These are phyloP conservation scores for Pseudachorutes palmiensis DNA, from an alignment of 1,140 invertebrate genomes.

Conservation along the genomic window DNA sequence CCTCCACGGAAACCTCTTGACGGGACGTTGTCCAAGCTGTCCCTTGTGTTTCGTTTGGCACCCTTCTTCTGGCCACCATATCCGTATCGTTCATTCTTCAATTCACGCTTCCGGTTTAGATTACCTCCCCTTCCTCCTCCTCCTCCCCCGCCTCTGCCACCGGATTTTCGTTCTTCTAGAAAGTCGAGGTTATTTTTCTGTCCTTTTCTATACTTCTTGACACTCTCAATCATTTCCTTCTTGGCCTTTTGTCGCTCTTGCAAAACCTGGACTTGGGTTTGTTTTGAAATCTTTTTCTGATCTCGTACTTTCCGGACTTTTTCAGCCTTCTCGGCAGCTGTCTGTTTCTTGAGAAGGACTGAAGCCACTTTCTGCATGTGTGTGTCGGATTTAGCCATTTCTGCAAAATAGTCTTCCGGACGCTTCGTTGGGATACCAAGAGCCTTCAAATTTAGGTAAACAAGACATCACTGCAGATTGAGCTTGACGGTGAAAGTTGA, in stretches of 20 bases:
- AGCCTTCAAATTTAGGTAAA: slow-evolving; percentile 62
- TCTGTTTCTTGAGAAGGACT: slow-evolving; percentile 68
- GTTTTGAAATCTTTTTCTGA: slow-evolving; percentile 86
- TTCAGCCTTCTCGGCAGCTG: slow-evolving; percentile 71
- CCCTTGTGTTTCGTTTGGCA: slow-evolving; percentile 75
- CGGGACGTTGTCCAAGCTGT: slow-evolving; percentile 47
- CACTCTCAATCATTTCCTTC: slow-evolving; percentile 64
- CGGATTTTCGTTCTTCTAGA: slow-evolving; percentile 55
- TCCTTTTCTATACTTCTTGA: slow-evolving; percentile 79
- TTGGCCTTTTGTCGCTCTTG: slow-evolving; percentile 57
- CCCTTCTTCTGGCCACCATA: slow-evolving; percentile 93
- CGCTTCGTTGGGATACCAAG: slow-evolving; percentile 67
- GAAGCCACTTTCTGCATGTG: slow-evolving; percentile 88
- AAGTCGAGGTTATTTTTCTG: slow-evolving; percentile 69
- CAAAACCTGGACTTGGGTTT: slow-evolving; percentile 74
- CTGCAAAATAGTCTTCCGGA: slow-evolving; percentile 95
- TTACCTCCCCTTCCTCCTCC: slow-evolving; percentile 6
- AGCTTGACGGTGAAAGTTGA: slow-evolving; percentile 82
- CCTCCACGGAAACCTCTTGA: not conserved
- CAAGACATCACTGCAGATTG: slow-evolving; percentile 74
- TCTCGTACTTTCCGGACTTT: slow-evolving; percentile 79
- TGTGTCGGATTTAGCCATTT: slow-evolving; percentile 95
- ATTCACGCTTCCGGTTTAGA: slow-evolving; percentile 44
- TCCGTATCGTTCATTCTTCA: slow-evolving; percentile 82
- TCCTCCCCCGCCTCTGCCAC: not conserved